These are phyloP conservation scores for Dromaius novaehollandiae DNA, from an alignment of 2,113 vertebrate genomes.

Conservation along the genomic window DNA sequence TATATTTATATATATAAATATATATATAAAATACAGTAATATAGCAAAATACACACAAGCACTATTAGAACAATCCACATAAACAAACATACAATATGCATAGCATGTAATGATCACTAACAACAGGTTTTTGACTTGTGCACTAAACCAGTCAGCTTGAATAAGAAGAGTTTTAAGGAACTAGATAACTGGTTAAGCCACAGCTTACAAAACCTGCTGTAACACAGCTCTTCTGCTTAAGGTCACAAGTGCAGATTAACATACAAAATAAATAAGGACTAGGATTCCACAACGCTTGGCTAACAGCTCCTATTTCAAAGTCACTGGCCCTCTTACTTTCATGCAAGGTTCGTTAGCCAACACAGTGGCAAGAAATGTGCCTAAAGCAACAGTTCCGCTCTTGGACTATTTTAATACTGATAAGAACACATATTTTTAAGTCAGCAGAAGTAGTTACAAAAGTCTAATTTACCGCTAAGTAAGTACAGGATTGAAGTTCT, in stretches of 20 bases:
- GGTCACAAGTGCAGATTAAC: slow-evolving; percentile 42
- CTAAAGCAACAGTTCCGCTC: slow-evolving; percentile 41
- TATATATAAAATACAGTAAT: slow-evolving; percentile 2
- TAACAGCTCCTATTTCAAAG: slow-evolving; percentile 25
- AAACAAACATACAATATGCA: slow-evolving; percentile 54
- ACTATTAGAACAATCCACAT: slow-evolving; percentile 32
- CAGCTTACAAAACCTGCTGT: slow-evolving; percentile 37
- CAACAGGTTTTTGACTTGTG: slow-evolving; percentile 19
- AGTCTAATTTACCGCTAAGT: neutral
- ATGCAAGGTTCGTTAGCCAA: slow-evolving; percentile 55
- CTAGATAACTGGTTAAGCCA: slow-evolving; percentile 12
- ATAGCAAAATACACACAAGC: slow-evolving; percentile 46
- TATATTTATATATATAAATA: neutral
- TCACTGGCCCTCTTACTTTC: slow-evolving; percentile 51
- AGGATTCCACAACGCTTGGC: slow-evolving; percentile 29
- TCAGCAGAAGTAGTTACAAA: slow-evolving; percentile 3
- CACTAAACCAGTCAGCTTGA: slow-evolving; percentile 36
- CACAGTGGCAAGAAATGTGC: slow-evolving; percentile 38
- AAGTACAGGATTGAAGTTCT: neutral
- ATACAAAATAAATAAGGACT: slow-evolving; percentile 67
- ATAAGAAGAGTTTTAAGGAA: slow-evolving; percentile 4
- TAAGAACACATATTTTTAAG: slow-evolving; percentile 3
- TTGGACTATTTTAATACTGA: slow-evolving; percentile 69
- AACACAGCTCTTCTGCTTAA: slow-evolving; percentile 45
- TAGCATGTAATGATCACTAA: slow-evolving; percentile 49